These are phyloP conservation scores for Rhizoglyphus robini DNA, from an alignment of 1,140 invertebrate genomes.

Conservation along the genomic window DNA sequence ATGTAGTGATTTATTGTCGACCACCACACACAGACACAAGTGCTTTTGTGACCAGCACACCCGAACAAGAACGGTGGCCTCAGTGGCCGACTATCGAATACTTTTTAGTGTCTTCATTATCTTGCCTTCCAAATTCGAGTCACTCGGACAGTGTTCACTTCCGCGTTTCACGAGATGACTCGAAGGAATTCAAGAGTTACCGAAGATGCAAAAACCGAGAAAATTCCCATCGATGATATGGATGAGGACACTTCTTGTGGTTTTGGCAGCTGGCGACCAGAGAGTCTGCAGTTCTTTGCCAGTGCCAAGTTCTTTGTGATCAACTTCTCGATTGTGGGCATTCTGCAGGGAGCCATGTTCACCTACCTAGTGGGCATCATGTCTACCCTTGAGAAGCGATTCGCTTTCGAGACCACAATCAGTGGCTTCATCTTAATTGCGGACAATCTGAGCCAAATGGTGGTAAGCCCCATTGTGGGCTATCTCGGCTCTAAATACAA, in stretches of 20 bases:
- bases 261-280: slow-evolving; percentile 5
- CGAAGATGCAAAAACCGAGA: background rate
- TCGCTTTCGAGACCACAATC: slow-evolving; percentile 58
- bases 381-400: slow-evolving; percentile 63
- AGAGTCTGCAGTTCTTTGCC: slow-evolving; percentile 50
- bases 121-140: too few species aligned
- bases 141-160: too few species aligned
- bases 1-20: too few species aligned
- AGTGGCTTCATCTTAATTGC: slow-evolving; percentile 43
- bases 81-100: too few species aligned
- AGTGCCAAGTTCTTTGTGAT: slow-evolving; percentile 59
- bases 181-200: background rate
- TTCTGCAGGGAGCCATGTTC: slow-evolving; percentile 56
- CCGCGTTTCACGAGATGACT: too few species aligned
- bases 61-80: too few species aligned
- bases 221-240: background rate
- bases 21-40: too few species aligned
- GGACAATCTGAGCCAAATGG: slow-evolving; percentile 25
- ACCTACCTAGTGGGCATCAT: slow-evolving; percentile 51
- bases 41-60: too few species aligned
- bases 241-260: slow-evolving; percentile 3
- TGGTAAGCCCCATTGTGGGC: slow-evolving; percentile 37
- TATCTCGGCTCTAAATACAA: slow-evolving; percentile 52
- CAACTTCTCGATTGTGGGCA: slow-evolving; percentile 54
- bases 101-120: too few species aligned